phyloP scores from a whole-genome alignment of 2,797 vertebrate species.

The Protosalanx chinensis region DNA sequence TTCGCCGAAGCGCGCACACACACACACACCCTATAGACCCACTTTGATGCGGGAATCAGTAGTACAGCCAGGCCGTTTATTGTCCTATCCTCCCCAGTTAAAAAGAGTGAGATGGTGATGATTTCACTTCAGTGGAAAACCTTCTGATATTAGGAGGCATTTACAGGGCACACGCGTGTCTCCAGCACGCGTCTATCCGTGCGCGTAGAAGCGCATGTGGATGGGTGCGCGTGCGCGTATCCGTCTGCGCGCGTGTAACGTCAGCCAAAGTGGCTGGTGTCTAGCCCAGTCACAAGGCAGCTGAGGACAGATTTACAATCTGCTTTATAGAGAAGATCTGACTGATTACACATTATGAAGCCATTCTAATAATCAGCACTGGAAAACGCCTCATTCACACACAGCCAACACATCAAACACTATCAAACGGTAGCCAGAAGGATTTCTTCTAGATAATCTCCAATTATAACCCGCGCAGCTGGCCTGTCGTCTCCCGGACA shows the following conservation, averaged over 20 bases:
- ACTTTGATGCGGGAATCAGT: background rate
- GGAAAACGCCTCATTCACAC: slow-evolving; percentile 35
- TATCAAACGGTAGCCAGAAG: slow-evolving; percentile 38
- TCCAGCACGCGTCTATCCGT: background rate
- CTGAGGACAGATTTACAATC: slow-evolving; percentile 51
- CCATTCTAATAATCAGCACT: slow-evolving; percentile 45
- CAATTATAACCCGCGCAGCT: background rate
- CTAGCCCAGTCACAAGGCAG: background rate
- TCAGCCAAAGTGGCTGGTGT: background rate
- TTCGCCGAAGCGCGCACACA: background rate
- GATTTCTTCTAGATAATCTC: background rate
- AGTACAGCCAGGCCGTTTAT: slow-evolving; percentile 8
- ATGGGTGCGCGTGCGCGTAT: background rate
- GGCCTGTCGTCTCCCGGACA: no score
- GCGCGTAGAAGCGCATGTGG: background rate
- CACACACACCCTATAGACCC: background rate
- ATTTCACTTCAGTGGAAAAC: slow-evolving; percentile 39
- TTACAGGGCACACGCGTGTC: background rate
- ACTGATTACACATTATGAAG: slow-evolving; percentile 56
- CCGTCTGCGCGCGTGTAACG: background rate
- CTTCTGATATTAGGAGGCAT: background rate
- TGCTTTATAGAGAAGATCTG: slow-evolving; percentile 47
- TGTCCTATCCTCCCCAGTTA: slow-evolving; percentile 8
- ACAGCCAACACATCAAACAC: slow-evolving; percentile 20
- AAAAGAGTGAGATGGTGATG: slow-evolving; percentile 26